phyloP scores from a whole-genome alignment of 2,113 vertebrate genomes.

The Pluvialis apricaria region DNA sequence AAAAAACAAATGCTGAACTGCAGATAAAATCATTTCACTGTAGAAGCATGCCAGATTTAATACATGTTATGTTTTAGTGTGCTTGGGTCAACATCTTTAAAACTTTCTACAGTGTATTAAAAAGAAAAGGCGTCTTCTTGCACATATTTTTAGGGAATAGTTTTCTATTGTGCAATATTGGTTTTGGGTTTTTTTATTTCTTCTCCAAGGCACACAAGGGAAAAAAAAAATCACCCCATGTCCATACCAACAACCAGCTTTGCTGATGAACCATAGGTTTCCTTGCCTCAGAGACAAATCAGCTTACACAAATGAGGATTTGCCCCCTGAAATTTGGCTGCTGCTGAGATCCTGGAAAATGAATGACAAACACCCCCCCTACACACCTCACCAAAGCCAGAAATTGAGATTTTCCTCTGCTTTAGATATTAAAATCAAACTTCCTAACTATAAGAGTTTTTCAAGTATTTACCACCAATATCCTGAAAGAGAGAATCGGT shows the following conservation, averaged over 20 bases:
- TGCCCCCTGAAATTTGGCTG: background rate
- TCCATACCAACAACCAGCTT: background rate
- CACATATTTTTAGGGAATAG: constrained; percentile 1
- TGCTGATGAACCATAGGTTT: background rate
- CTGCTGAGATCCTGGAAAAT: background rate
- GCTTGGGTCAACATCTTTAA: background rate
- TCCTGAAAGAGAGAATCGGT: background rate
- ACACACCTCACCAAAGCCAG: background rate
- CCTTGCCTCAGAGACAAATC: background rate
- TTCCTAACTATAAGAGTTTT: background rate
- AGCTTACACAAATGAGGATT: background rate
- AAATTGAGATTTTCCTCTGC: background rate
- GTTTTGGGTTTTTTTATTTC: background rate
- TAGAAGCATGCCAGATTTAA: background rate
- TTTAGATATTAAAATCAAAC: background rate
- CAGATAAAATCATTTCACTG: background rate
- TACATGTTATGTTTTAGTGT: background rate
- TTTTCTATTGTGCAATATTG: constrained; percentile 62
- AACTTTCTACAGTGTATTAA: constrained; percentile 5
- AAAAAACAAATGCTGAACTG: background rate
- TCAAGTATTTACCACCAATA: background rate
- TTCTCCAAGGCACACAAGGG: background rate
- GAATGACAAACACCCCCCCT: background rate
- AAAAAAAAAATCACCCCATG: constrained; percentile 35
- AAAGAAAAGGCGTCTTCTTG: constrained; percentile 1